Percentiles rank a stretch among this genome's conserved stretches.
Evolutionary conservation across 2,113 vertebrate genomes (phyloP).

Genomic region (Solenodon paradoxus): DNA sequence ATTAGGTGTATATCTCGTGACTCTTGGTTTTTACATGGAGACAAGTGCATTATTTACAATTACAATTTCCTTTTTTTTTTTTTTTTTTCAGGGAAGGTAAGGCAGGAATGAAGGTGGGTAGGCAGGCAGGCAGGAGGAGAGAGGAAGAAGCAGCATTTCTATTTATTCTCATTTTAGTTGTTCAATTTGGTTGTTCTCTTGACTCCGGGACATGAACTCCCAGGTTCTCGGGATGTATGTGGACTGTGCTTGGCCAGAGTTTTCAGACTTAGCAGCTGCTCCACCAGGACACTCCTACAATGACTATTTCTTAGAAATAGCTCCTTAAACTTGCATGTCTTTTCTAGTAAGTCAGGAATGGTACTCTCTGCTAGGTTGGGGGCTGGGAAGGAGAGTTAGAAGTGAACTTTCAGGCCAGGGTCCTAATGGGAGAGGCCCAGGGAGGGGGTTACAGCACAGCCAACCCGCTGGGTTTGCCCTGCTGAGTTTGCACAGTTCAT

Average conservation of each 20-base stretch:
- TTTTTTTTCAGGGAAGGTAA: no score
- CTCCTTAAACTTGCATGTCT: not conserved
- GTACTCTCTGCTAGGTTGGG: not conserved
- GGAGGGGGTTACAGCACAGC: not conserved
- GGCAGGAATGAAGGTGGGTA: no score
- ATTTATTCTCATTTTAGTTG: no score
- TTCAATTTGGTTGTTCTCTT: no score
- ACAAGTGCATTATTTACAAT: not conserved
- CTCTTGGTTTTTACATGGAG: not conserved
- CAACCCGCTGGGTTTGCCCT: not conserved
- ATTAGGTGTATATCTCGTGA: not conserved
- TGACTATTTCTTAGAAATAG: conserved; percentile 8
- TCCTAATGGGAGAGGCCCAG: not conserved
- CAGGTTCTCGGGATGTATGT: no score
- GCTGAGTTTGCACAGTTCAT: not conserved
- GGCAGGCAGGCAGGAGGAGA: no score
- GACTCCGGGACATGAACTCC: no score
- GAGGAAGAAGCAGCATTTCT: no score
- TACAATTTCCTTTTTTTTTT: no score
- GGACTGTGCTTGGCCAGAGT: no score
- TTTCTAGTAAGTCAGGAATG: not conserved
- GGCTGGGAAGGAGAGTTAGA: not conserved
- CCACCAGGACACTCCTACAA: no score
- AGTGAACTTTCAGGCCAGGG: not conserved
- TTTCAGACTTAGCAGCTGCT: no score